Evolutionary conservation across 2,113 vertebrate genomes (phyloP).

Genomic region (Ranitomeya imitator): DNA sequence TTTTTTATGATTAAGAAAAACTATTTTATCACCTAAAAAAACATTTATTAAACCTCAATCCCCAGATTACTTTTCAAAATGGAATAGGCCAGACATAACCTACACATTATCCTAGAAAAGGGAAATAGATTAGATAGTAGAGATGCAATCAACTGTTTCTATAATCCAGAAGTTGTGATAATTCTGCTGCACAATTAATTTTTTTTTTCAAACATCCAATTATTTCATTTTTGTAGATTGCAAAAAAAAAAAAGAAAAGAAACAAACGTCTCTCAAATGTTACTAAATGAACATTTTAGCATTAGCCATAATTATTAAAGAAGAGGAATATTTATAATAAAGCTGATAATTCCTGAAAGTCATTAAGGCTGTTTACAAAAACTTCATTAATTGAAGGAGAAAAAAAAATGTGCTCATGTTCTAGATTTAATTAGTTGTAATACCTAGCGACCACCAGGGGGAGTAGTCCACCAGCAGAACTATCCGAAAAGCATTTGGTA

Average conservation of each 20-base stretch:
- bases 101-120: not conserved
- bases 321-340: not conserved
- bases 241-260: not conserved
- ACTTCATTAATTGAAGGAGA: conserved; percentile 4
- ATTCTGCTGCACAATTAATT: not conserved
- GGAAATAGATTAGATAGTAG: not conserved
- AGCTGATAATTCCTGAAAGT: not conserved
- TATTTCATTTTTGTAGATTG: not conserved
- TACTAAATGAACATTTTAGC: conserved; percentile 8
- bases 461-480: conserved; percentile 79
- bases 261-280: not conserved
- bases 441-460: conserved; percentile 74
- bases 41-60: too few relatives aligned
- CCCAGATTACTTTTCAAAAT: too few relatives aligned
- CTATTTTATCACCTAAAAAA: too few relatives aligned
- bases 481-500: conserved; percentile 59
- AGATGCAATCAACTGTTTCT: not conserved
- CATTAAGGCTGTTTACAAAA: conserved; percentile 20
- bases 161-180: not conserved
- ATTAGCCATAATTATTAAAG: conserved; percentile 19
- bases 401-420: not conserved
- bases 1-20: too few relatives aligned
- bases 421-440: not conserved
- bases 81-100: not conserved
- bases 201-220: not conserved